Percentiles rank a stretch among this genome's conserved stretches.
These are phyloP conservation scores for Agriopis marginaria DNA, from an alignment of 2,888 invertebrate genomes.

Conservation along the genomic window DNA sequence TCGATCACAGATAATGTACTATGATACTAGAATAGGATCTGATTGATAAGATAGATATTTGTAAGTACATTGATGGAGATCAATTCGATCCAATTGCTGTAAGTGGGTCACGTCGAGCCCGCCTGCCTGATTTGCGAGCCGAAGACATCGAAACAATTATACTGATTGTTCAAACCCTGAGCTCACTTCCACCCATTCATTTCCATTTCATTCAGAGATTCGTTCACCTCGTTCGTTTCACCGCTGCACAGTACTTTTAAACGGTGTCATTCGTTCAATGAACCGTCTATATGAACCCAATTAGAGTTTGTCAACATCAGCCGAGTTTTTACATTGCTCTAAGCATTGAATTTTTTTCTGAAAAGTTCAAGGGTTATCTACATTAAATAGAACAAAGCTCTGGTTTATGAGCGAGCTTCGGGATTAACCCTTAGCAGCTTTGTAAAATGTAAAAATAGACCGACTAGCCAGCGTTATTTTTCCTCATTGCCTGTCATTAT, in stretches of 20 bases:
- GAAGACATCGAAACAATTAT: constrained; percentile 59
- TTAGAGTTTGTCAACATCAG: constrained; percentile 27
- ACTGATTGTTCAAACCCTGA: constrained; percentile 57
- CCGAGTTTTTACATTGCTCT: not conserved
- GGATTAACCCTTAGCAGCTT: constrained; percentile 44
- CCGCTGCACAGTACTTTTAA: constrained; percentile 35
- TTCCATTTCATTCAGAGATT: constrained; percentile 52
- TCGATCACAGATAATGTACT: constrained; percentile 35
- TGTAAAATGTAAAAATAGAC: constrained; percentile 44
- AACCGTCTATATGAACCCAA: constrained; percentile 14
- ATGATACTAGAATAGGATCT: constrained; percentile 44
- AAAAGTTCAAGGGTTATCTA: constrained; percentile 19
- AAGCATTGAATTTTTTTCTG: constrained; percentile 9
- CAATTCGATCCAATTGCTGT: constrained; percentile 68
- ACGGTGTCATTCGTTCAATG: constrained; percentile 38
- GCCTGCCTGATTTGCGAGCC: constrained; percentile 59
- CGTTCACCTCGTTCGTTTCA: constrained; percentile 47
- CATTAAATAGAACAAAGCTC: constrained; percentile 32
- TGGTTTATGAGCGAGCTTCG: constrained; percentile 34
- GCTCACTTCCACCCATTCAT: constrained; percentile 61
- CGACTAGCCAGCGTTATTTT: constrained; percentile 48
- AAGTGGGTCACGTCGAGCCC: constrained; percentile 63
- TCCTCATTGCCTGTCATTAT: constrained; percentile 49
- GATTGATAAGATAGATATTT: constrained; percentile 53
- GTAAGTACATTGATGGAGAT: constrained; percentile 60